These are phyloP conservation scores for Diploscapter pachys DNA, from an alignment of 1,140 invertebrate genomes.

Conservation along the genomic window DNA sequence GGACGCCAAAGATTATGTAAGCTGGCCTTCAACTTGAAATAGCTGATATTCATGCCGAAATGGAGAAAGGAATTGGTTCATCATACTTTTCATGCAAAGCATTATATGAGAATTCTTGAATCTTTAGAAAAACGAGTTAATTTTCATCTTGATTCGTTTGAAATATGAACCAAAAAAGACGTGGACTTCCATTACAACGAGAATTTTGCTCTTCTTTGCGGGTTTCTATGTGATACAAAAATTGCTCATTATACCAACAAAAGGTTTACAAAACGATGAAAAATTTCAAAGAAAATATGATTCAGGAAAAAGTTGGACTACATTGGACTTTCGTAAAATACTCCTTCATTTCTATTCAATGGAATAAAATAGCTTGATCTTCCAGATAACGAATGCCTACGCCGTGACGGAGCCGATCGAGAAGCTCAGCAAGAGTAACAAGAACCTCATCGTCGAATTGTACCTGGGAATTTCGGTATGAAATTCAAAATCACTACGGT, in stretches of 20 bases:
- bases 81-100: too few relatives aligned
- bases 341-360: slow-evolving; percentile 5
- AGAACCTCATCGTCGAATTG: slow-evolving; percentile 25
- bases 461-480: slow-evolving; percentile 26
- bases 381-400: neutral
- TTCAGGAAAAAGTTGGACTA: too few relatives aligned
- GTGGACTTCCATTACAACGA: too few relatives aligned
- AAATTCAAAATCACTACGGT: neutral
- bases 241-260: too few relatives aligned
- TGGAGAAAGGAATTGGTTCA: too few relatives aligned
- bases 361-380: neutral
- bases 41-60: neutral
- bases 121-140: too few relatives aligned
- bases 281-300: neutral
- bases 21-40: neutral
- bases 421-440: slow-evolving; percentile 7
- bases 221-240: too few relatives aligned
- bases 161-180: too few relatives aligned
- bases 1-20: slow-evolving; percentile 25
- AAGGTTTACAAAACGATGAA: neutral
- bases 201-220: too few relatives aligned
- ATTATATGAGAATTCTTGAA: too few relatives aligned
- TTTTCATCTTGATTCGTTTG: too few relatives aligned
- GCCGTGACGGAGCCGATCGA: slow-evolving; percentile 11
- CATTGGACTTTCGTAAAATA: slow-evolving; percentile 4